Percentiles rank a stretch among this genome's conserved stretches.
phyloP scores from a whole-genome alignment of 2,113 vertebrate species.

The Circaetus cinerascens region DNA sequence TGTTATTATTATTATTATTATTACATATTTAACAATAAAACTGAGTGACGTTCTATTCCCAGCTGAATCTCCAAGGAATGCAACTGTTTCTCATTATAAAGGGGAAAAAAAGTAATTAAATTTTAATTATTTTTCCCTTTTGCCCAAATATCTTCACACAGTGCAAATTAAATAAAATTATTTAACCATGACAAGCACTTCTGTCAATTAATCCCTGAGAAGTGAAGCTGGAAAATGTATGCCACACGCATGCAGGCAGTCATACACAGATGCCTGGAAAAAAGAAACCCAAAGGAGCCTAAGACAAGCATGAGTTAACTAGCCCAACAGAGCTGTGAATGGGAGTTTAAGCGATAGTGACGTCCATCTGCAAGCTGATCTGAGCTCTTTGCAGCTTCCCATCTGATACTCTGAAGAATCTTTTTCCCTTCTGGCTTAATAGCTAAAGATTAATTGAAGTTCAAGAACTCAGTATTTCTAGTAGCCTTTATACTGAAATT shows the following conservation, averaged over 20 bases:
- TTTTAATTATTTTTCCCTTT: slow-evolving; percentile 67
- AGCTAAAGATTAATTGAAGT: slow-evolving; percentile 59
- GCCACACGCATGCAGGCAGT: neutral
- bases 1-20: neutral
- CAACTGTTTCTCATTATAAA: slow-evolving; percentile 52
- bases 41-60: neutral
- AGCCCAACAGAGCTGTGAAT: neutral
- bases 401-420: neutral
- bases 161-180: slow-evolving; percentile 53
- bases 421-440: slow-evolving; percentile 49
- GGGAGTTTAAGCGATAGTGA: neutral
- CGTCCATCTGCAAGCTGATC: neutral
- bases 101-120: slow-evolving; percentile 5
- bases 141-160: slow-evolving; percentile 46
- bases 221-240: slow-evolving; percentile 5
- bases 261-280: neutral
- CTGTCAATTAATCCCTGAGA: slow-evolving; percentile 36
- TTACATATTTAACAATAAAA: slow-evolving; percentile 38
- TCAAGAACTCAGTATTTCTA: slow-evolving; percentile 49
- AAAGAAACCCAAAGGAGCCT: slow-evolving; percentile 2
- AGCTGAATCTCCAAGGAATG: slow-evolving; percentile 29
- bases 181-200: slow-evolving; percentile 47
- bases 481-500: slow-evolving; percentile 51
- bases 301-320: slow-evolving; percentile 26
- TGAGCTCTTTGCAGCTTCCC: neutral